Evolutionary conservation across 2,113 vertebrate genomes (phyloP).

Genomic region (Phainopepla nitens): DNA sequence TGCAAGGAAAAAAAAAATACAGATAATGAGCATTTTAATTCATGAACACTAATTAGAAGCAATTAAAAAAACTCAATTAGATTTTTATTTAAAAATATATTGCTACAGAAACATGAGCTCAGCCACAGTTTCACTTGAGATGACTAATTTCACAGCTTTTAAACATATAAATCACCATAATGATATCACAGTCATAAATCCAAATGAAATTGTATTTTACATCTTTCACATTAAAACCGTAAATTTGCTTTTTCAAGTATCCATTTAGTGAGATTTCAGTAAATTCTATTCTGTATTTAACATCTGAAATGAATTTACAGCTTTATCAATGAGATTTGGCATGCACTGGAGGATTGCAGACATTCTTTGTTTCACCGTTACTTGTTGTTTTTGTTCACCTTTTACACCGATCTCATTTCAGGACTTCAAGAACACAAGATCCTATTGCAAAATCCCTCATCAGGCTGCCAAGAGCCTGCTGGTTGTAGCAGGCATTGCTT

Average conservation of each 20-base stretch:
- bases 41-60: not conserved
- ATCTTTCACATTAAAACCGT: not conserved
- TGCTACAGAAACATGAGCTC: not conserved
- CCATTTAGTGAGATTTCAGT: not conserved
- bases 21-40: not conserved
- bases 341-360: not conserved
- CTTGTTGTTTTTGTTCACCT: not conserved
- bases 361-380: not conserved
- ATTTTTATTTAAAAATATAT: conserved; percentile 19
- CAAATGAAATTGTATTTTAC: not conserved
- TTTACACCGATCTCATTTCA: not conserved
- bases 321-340: not conserved
- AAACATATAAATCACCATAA: not conserved
- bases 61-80: not conserved
- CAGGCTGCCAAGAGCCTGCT: not conserved
- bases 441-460: not conserved
- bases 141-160: not conserved
- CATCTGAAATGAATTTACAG: not conserved
- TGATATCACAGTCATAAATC: not conserved
- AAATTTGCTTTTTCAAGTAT: not conserved
- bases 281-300: not conserved
- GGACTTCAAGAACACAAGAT: not conserved
- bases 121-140: not conserved
- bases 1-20: not conserved
- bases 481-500: not conserved